Percentiles rank a stretch among this genome's conserved stretches.
Evolutionary conservation across 2,113 vertebrate genomes (phyloP).

Genomic region (Menura novaehollandiae): DNA sequence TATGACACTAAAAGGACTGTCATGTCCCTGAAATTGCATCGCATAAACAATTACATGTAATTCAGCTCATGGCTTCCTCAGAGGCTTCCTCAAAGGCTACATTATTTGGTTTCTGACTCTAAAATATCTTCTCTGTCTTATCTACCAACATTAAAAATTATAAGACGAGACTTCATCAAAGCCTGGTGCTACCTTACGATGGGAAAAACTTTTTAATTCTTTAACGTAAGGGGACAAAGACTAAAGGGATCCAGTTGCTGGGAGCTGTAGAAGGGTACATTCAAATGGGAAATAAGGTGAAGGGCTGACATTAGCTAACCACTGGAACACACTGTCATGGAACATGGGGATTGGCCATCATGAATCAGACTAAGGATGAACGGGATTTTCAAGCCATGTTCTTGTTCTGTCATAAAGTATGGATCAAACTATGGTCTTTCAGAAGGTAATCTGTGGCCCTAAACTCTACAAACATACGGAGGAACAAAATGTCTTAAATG

Average conservation of each 20-base stretch:
- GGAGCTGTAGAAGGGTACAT: neutral
- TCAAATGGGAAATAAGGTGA: neutral
- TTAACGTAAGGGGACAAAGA: neutral
- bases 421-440: neutral
- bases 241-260: neutral
- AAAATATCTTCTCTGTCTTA: neutral
- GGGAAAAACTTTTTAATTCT: neutral
- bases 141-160: neutral
- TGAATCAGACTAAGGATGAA: neutral
- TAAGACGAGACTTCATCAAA: neutral
- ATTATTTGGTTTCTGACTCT: neutral
- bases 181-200: neutral
- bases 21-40: neutral
- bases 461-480: neutral
- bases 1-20: neutral
- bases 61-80: slow-evolving; percentile 1
- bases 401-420: neutral
- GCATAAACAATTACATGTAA: slow-evolving; percentile 7
- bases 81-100: slow-evolving; percentile 14
- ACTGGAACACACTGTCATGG: neutral
- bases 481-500: neutral
- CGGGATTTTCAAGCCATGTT: neutral
- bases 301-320: neutral
- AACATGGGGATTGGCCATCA: neutral
- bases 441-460: neutral